Conservation (phyloP, 2,888 invertebrate species). For the Malacosoma neustria region DNA sequence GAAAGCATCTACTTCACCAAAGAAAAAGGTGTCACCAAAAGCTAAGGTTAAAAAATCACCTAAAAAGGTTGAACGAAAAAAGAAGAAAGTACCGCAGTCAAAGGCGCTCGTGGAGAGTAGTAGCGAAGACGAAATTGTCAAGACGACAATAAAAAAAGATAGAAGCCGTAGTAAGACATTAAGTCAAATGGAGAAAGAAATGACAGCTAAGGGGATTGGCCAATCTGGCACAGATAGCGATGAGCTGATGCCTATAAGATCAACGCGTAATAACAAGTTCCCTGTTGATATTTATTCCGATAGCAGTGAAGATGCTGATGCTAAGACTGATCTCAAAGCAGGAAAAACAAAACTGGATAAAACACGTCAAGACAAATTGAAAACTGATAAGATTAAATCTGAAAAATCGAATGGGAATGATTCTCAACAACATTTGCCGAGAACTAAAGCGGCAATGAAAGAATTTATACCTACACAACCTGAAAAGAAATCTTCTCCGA, state of each 20-base stretch:
- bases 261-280: conserved; percentile 71
- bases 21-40: conserved; percentile 65
- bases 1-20: conserved; percentile 53
- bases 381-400: conserved; percentile 72
- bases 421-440: conserved; percentile 79
- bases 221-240: conserved; percentile 86
- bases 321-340: conserved; percentile 54
- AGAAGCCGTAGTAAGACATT: conserved; percentile 75
- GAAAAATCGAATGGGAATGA: conserved; percentile 79
- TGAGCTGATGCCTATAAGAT: conserved; percentile 80
- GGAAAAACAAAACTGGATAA: conserved; percentile 60
- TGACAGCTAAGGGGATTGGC: conserved; percentile 67
- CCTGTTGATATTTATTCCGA: conserved; percentile 89
- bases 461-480: conserved; percentile 79
- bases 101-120: conserved; percentile 74
- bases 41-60: conserved; percentile 54
- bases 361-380: conserved; percentile 50
- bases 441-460: conserved; percentile 90
- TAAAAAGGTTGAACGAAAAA: conserved; percentile 63
- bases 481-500: conserved; percentile 35
- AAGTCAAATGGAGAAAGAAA: conserved; percentile 84
- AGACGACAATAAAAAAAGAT: conserved; percentile 47
- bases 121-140: conserved; percentile 75
- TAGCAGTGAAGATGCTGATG: conserved; percentile 77
- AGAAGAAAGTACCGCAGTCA: conserved; percentile 61